Evolutionary conservation across 2,797 vertebrate species (phyloP).

Genomic region (Cyclura pinguis): DNA sequence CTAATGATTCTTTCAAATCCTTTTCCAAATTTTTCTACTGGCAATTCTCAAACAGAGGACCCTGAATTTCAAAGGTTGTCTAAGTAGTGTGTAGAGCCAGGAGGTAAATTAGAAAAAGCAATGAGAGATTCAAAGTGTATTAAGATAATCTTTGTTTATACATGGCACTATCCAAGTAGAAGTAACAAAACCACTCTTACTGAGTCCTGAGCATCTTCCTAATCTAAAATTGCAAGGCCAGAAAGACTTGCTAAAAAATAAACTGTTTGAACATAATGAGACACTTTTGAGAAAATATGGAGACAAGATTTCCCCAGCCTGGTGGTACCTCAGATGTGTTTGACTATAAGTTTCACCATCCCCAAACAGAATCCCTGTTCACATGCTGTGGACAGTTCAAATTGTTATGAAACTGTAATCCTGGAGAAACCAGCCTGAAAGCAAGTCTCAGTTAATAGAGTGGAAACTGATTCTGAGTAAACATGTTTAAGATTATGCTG

Average conservation of each 20-base stretch:
- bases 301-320: background rate
- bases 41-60: background rate
- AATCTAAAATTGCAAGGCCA: background rate
- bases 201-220: constrained; percentile 2
- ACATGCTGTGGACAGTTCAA: background rate
- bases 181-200: background rate
- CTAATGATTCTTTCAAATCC: constrained; percentile 38
- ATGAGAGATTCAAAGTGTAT: background rate
- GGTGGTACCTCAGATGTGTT: background rate
- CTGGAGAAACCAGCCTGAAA: too few relatives aligned
- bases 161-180: constrained; percentile 16
- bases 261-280: background rate
- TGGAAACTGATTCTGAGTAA: background rate
- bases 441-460: background rate
- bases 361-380: background rate
- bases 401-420: background rate
- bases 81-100: constrained; percentile 16
- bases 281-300: background rate
- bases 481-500: too few relatives aligned
- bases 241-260: constrained; percentile 5
- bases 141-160: constrained; percentile 20
- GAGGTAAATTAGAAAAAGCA: constrained; percentile 25
- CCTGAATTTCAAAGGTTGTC: constrained; percentile 23
- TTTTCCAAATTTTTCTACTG: constrained; percentile 40
- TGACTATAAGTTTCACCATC: background rate